Evolutionary conservation across 2,797 vertebrate species (phyloP).

Genomic region (Acestrorhynchus altus): DNA sequence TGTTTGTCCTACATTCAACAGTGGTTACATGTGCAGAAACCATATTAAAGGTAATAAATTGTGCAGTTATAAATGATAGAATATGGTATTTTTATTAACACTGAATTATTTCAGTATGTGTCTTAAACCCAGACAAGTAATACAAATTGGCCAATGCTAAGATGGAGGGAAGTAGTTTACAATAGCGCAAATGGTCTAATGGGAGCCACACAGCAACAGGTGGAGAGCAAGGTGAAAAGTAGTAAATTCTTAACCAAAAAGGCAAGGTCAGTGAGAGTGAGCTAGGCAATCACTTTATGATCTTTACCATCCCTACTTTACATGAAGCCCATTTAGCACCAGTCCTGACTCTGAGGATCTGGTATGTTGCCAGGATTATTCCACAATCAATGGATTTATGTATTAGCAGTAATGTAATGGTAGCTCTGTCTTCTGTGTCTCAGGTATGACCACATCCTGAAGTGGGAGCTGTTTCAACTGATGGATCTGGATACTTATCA

Average conservation of each 20-base stretch:
- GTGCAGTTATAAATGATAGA: too few relatives aligned
- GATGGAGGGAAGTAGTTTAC: background rate
- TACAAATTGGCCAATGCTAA: background rate
- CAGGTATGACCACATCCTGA: constrained; percentile 98
- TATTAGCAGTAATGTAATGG: background rate
- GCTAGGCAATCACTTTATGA: background rate
- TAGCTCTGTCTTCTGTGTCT: constrained; percentile 17
- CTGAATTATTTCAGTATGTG: background rate
- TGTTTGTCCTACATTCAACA: background rate
- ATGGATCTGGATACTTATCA: constrained; percentile 98
- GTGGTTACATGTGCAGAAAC: background rate
- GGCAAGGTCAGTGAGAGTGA: background rate
- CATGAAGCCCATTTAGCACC: background rate
- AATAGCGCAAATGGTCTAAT: background rate
- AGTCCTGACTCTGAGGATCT: background rate
- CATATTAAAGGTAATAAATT: background rate
- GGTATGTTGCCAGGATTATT: background rate
- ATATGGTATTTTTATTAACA: too few relatives aligned
- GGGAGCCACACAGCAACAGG: background rate
- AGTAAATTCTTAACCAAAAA: background rate
- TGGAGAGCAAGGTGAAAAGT: background rate
- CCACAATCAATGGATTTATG: background rate
- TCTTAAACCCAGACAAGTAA: background rate
- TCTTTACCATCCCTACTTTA: background rate
- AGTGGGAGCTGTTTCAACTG: constrained; percentile 99